phyloP scores from a whole-genome alignment of 2,888 invertebrate genomes.

The Sphinx pinastri region DNA sequence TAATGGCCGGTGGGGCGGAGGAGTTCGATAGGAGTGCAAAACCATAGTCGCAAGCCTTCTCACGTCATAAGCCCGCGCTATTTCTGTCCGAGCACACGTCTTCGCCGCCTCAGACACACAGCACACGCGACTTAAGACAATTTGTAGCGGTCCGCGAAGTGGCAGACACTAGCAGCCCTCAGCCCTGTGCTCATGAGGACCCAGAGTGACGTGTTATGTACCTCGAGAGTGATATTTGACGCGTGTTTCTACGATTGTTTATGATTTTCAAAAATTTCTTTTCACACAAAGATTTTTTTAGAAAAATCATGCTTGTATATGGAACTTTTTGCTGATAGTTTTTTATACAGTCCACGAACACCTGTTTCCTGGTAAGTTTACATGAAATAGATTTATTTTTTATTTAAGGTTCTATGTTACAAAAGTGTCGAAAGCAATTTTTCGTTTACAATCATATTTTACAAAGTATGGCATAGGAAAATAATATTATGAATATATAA shows the following conservation, averaged over 20 bases:
- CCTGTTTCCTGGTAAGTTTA: constrained; percentile 48
- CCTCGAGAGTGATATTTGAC: constrained; percentile 69
- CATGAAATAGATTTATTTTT: constrained; percentile 29
- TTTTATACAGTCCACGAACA: constrained; percentile 20
- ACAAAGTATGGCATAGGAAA: no score
- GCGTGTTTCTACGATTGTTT: constrained; percentile 53
- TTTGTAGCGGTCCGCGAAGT: constrained; percentile 14
- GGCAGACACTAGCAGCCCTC: background rate
- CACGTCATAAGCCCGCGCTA: constrained; percentile 55
- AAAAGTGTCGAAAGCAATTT: background rate
- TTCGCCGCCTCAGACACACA: background rate
- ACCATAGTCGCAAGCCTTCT: constrained; percentile 52
- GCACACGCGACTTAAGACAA: constrained; percentile 16
- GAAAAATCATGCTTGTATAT: constrained; percentile 53
- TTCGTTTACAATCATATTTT: no score
- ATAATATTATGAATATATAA: no score
- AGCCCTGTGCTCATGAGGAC: constrained; percentile 58
- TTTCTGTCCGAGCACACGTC: constrained; percentile 56
- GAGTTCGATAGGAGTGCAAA: constrained; percentile 57
- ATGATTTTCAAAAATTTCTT: constrained; percentile 51
- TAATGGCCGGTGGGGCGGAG: constrained; percentile 60
- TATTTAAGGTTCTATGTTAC: background rate
- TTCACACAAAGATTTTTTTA: constrained; percentile 27
- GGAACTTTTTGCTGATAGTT: constrained; percentile 54
- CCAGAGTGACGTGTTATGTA: constrained; percentile 71